A percentile compares a stretch with the other conserved stretches of the same genome.
Conservation (phyloP, 2,888 invertebrate species). For the Leptinotarsa peninsularis region DNA sequence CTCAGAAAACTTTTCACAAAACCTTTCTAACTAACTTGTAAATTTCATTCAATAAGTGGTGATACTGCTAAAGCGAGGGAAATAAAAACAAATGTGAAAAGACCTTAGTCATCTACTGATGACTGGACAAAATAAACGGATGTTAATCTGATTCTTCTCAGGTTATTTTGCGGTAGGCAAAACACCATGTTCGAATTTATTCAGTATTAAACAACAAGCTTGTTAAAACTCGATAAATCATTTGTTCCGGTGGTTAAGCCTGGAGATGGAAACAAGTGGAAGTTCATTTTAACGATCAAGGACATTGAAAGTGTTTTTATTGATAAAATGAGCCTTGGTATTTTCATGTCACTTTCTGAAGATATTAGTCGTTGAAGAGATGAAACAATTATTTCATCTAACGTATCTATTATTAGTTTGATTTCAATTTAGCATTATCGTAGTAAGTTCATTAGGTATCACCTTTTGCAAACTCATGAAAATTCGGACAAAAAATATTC, state of each 20-base stretch:
- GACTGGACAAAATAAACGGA: slow-evolving; percentile 11
- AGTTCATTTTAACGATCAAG: background rate
- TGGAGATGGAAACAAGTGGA: background rate
- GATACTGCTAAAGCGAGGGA: background rate
- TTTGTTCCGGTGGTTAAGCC: background rate
- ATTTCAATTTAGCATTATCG: no score
- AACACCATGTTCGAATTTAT: slow-evolving; percentile 14
- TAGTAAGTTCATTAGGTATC: no score
- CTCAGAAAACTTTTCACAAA: no score
- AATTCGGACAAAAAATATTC: no score
- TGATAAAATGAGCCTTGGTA: no score
- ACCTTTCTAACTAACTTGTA: no score
- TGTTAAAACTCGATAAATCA: slow-evolving; percentile 12
- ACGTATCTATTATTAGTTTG: no score
- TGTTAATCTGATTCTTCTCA: slow-evolving; percentile 1
- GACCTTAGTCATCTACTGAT: background rate
- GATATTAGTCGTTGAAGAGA: no score
- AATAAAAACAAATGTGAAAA: background rate
- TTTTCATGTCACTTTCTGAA: no score
- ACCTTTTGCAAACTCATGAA: no score
- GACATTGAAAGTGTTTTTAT: background rate
- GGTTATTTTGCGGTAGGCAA: slow-evolving; percentile 6
- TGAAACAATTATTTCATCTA: no score
- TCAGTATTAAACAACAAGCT: slow-evolving; percentile 13
- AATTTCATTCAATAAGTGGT: background rate